Evolutionary conservation across 2,888 invertebrate species (phyloP).

Genomic region (Imbricaverruca yamaguchii): DNA sequence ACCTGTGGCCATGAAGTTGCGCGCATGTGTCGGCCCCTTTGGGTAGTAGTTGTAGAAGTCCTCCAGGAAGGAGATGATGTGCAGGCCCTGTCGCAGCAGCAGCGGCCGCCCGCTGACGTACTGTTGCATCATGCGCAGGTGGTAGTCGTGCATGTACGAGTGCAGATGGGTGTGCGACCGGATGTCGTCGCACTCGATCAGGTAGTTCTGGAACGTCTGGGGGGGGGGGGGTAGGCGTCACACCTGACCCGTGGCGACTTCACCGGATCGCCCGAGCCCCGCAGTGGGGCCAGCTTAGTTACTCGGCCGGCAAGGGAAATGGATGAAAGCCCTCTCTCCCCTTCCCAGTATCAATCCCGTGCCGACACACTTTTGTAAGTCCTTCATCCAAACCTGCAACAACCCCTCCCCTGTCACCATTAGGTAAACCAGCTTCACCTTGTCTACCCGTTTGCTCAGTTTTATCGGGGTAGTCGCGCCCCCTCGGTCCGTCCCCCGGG

Average conservation of each 20-base stretch:
- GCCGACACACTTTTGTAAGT: too few relatives aligned
- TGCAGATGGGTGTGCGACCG: conserved; percentile 65
- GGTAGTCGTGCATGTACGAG: conserved; percentile 70
- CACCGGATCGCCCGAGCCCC: too few relatives aligned
- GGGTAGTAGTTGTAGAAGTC: conserved; percentile 70
- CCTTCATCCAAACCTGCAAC: too few relatives aligned
- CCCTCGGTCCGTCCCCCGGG: too few relatives aligned
- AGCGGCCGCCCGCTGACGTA: conserved; percentile 53
- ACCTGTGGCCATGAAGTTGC: conserved; percentile 64
- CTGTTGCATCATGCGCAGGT: conserved; percentile 57
- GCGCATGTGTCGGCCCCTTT: conserved; percentile 65
- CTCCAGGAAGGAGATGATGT: conserved; percentile 61
- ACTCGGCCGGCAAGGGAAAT: too few relatives aligned
- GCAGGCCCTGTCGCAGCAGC: conserved; percentile 54
- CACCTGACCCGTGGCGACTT: not conserved
- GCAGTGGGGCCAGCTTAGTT: too few relatives aligned
- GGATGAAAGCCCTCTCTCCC: too few relatives aligned
- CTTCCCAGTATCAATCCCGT: too few relatives aligned
- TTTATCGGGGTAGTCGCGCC: too few relatives aligned
- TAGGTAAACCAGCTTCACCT: too few relatives aligned
- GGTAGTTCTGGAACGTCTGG: conserved; percentile 52
- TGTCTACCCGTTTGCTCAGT: too few relatives aligned
- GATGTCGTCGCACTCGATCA: conserved; percentile 60
- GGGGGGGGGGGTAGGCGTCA: conserved; percentile 47
- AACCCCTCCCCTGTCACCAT: too few relatives aligned